Percentiles rank a stretch among this genome's conserved stretches.
phyloP scores from a whole-genome alignment of 30 jellyfish, hydroid and myxozoan species.

The Aurelia coerulea region DNA sequence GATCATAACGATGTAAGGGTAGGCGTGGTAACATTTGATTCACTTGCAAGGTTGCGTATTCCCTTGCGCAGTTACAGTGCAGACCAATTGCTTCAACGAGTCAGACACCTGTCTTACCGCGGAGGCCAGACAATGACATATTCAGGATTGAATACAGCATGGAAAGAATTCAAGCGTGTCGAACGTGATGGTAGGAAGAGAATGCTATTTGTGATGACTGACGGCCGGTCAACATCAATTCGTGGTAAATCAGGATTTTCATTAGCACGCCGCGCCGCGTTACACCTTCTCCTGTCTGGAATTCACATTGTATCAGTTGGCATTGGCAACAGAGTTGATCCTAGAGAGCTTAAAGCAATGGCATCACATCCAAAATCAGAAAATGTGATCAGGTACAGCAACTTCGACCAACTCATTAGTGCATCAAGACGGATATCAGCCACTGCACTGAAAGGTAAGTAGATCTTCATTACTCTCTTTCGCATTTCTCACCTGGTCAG shows the following conservation, averaged over 20 bases:
- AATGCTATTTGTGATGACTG: conserved; percentile 61
- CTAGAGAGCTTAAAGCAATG: conserved; percentile 54
- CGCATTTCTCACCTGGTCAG: neutral
- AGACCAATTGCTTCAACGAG: neutral
- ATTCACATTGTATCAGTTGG: conserved; percentile 59
- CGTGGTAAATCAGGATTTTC: conserved; percentile 50
- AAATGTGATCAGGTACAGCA: conserved; percentile 27
- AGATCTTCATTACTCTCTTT: neutral
- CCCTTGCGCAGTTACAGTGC: conserved; percentile 36
- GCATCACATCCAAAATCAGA: conserved; percentile 65
- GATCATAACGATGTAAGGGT: conserved; percentile 39
- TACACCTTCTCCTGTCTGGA: conserved; percentile 21
- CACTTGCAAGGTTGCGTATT: conserved; percentile 30
- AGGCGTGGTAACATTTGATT: conserved; percentile 57
- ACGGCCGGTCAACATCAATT: conserved; percentile 46
- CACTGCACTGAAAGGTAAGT: conserved; percentile 51
- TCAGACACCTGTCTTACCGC: conserved; percentile 24
- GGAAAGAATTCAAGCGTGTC: conserved; percentile 12
- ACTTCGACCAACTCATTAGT: conserved; percentile 43
- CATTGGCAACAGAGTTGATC: conserved; percentile 50
- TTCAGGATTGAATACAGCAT: conserved; percentile 23
- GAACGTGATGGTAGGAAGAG: conserved; percentile 26
- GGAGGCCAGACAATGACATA: conserved; percentile 69
- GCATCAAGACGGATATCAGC: conserved; percentile 71
- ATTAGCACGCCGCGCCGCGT: conserved; percentile 42